These are phyloP conservation scores for Stictocephala bisonia DNA, from an alignment of 2,888 invertebrate species.

Conservation along the genomic window DNA sequence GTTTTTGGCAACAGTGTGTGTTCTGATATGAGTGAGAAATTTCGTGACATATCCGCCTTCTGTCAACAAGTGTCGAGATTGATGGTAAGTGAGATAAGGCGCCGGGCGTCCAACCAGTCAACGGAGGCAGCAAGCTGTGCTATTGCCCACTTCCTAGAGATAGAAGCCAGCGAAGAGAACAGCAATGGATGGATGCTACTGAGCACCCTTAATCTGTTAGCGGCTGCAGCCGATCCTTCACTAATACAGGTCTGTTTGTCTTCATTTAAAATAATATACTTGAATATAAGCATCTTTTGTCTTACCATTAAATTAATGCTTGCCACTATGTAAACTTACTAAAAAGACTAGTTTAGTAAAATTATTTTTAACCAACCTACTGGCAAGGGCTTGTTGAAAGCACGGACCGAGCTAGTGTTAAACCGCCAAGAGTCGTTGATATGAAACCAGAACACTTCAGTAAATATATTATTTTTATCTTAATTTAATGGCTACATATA, in stretches of 20 bases:
- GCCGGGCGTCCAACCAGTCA: constrained; percentile 95
- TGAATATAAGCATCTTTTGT: too few relatives aligned
- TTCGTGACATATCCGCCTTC: constrained; percentile 95
- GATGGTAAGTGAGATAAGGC: constrained; percentile 94
- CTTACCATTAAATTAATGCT: too few relatives aligned
- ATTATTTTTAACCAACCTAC: too few relatives aligned
- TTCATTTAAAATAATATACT: too few relatives aligned
- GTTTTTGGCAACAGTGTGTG: constrained; percentile 94
- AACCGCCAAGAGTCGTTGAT: too few relatives aligned
- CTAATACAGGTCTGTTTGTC: constrained; percentile 90
- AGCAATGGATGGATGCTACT: constrained; percentile 98
- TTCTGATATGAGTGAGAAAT: constrained; percentile 97
- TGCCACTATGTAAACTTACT: too few relatives aligned
- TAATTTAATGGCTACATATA: too few relatives aligned
- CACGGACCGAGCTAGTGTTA: too few relatives aligned
- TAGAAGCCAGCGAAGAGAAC: constrained; percentile 92
- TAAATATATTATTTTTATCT: too few relatives aligned
- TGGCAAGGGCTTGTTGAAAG: too few relatives aligned
- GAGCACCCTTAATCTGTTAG: constrained; percentile 89
- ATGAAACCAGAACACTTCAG: too few relatives aligned
- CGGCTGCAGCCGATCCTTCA: constrained; percentile 90
- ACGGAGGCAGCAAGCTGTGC: constrained; percentile 96
- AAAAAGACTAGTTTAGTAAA: too few relatives aligned
- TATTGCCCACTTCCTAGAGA: constrained; percentile 96
- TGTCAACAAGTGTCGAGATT: constrained; percentile 94